Conservation (phyloP, 2,797 vertebrate species). For the Alcedo atthis region DNA sequence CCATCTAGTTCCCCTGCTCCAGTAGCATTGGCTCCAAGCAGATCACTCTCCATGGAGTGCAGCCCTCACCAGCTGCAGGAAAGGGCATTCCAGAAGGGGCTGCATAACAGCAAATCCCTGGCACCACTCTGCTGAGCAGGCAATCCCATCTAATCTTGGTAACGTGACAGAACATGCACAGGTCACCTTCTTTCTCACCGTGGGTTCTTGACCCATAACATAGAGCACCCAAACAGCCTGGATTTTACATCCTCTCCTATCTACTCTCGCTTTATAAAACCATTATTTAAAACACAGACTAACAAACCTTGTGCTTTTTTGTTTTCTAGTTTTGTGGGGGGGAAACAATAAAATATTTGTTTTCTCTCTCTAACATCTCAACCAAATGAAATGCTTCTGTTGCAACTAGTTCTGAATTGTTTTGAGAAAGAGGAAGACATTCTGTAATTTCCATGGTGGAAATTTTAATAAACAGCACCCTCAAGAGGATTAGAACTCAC, state of each 20-base stretch:
- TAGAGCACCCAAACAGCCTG: too few relatives aligned
- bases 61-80: neutral
- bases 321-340: too few relatives aligned
- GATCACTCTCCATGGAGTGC: neutral
- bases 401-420: neutral
- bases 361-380: too few relatives aligned
- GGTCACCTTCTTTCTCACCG: too few relatives aligned
- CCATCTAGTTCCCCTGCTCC: neutral
- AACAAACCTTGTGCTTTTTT: too few relatives aligned
- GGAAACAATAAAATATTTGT: too few relatives aligned
- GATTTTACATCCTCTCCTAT: neutral
- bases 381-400: too few relatives aligned
- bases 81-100: neutral
- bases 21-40: neutral
- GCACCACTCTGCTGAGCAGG: neutral
- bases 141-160: too few relatives aligned
- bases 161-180: too few relatives aligned
- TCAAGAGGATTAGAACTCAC: slow-evolving; percentile 64
- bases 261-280: too few relatives aligned
- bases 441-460: slow-evolving; percentile 37
- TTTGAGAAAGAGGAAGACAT: neutral
- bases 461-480: slow-evolving; percentile 75
- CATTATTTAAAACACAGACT: too few relatives aligned
- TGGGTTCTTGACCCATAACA: too few relatives aligned
- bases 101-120: neutral